These are phyloP conservation scores for Cheilosia vernalis DNA, from an alignment of 2,888 invertebrate species.

Conservation along the genomic window DNA sequence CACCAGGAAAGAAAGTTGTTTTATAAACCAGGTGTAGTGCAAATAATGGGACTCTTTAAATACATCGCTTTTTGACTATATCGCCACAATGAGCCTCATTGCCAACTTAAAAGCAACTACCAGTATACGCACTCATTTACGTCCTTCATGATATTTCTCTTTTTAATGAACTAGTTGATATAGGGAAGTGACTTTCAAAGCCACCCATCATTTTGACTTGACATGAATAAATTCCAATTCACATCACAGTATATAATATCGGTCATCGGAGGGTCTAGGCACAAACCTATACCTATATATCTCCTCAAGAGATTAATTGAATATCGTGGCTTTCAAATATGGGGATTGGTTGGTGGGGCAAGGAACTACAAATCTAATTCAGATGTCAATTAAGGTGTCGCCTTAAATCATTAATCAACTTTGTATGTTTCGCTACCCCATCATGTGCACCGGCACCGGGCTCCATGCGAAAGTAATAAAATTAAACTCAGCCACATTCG, in stretches of 20 bases:
- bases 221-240: background rate
- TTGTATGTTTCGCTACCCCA: slow-evolving; percentile 44
- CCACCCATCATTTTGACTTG: no score
- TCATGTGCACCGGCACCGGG: slow-evolving; percentile 27
- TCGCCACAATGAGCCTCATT: no score
- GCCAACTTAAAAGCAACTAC: no score
- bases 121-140: no score
- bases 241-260: background rate
- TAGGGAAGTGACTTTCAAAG: no score
- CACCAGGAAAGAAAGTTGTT: no score
- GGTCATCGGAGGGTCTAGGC: background rate
- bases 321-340: background rate
- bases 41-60: no score
- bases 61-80: no score
- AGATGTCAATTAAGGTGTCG: slow-evolving; percentile 70
- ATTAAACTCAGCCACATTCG: slow-evolving; percentile 61
- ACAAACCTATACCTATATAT: background rate
- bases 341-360: background rate
- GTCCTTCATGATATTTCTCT: no score
- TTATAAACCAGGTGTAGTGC: no score
- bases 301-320: slow-evolving; percentile 34
- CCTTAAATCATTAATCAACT: slow-evolving; percentile 68
- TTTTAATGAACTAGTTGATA: no score
- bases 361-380: slow-evolving; percentile 51
- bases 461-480: slow-evolving; percentile 65